phyloP scores from a whole-genome alignment of 2,113 vertebrate genomes.

The Condylura cristata region DNA sequence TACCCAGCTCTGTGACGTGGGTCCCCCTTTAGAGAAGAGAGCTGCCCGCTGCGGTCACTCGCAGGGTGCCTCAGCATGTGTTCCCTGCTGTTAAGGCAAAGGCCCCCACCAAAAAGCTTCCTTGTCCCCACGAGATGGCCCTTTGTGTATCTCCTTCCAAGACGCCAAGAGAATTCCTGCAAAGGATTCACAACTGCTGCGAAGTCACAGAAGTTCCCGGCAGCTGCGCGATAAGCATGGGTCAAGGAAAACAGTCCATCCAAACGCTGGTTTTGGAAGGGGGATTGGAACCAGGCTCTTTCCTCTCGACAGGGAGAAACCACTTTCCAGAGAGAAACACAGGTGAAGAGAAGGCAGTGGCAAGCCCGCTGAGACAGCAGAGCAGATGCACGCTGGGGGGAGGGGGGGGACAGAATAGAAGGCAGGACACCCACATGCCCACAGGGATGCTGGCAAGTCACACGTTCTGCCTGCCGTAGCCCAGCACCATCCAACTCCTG shows the following conservation, averaged over 20 bases:
- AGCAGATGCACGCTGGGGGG: too few species aligned
- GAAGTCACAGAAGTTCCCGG: rapidly evolving
- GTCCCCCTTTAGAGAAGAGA: background rate
- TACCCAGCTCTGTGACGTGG: too few species aligned
- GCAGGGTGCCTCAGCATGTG: too few species aligned
- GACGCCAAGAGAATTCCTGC: too few species aligned
- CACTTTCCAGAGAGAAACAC: background rate
- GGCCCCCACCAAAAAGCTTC: background rate
- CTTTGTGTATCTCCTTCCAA: background rate
- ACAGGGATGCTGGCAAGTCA: background rate
- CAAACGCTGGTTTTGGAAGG: constrained; percentile 40
- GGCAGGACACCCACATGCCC: background rate
- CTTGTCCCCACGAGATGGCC: too few species aligned
- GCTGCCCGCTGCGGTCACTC: too few species aligned
- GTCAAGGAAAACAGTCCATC: background rate
- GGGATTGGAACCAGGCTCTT: background rate
- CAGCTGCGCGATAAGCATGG: background rate
- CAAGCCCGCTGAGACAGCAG: background rate
- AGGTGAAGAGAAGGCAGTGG: background rate
- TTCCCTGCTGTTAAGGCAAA: background rate
- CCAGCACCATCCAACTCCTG: background rate
- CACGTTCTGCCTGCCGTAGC: background rate
- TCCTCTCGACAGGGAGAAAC: background rate
- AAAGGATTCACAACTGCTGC: background rate
- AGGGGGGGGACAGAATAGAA: background rate